Base-by-base conservation (phyloP, 2,797 vertebrate species). In the Mormyrus proboscirostris region DNA sequence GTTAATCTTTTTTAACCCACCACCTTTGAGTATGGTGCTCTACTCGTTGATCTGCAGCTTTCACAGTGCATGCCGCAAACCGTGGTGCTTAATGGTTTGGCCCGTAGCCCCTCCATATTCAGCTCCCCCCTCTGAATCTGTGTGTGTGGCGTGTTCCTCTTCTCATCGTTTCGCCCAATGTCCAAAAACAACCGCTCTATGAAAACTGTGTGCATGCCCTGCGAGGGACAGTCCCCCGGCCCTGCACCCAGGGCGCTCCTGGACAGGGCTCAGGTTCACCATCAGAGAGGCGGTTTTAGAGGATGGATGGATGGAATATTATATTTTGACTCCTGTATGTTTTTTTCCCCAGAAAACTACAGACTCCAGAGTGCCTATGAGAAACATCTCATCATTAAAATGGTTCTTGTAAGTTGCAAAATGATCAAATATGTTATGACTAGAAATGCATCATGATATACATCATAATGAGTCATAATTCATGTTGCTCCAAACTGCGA, bases 361-460 rank as follows among this genome's bases (percentile, higher is more conserved):
- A 97, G 97, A 95, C 97, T 99, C 94, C 98, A 99, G 97, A 99
- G 98, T 95, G 97, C 98, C 97, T 99, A 99, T 88, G 98, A 99
- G 95, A 99, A 98, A 96, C 97, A 98, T 95, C 98, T 99, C 95
- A 98, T 99, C 95, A 98, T 99, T 96, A 99, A 99, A 97, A 97
- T 99, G 41, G 98, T 99, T 95, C 96, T 99, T 98, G 98, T 99
- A 94, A 97, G 98, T 96, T 79, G 10, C 12, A 83, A 7, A 38
- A 47, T 19, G 25, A 50, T 55, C 4, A 55, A 12, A 22, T 14
- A 41, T 47, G 29, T 73, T 38, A 53, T 85, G 29, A 51, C 7
- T 89, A 50, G 4, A 88, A 19, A 41, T 87, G 53, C 90, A n/a
- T 29, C 8, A 14, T 49, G 73, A 10, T 22, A 0, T 51, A 29